phyloP scores from a whole-genome alignment of 2,797 vertebrate genomes.

The Hydrophis major region DNA sequence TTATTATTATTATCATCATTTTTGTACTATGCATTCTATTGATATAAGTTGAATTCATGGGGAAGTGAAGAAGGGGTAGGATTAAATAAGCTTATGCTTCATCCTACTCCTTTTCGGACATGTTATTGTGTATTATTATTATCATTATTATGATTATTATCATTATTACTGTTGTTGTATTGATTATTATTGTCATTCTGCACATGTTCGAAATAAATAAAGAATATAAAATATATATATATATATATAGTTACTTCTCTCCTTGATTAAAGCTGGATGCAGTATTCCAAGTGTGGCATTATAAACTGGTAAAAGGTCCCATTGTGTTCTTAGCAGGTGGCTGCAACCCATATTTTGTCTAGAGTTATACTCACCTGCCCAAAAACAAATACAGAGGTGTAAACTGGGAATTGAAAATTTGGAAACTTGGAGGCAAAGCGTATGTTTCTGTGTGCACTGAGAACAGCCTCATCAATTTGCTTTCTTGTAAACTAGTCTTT shows the following conservation, averaged over 20 bases:
- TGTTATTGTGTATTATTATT: no score
- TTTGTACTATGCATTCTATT: no score
- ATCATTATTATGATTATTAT: no score
- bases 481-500: not conserved
- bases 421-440: not conserved
- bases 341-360: not conserved
- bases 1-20: no score
- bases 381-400: not conserved
- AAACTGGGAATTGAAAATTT: not conserved
- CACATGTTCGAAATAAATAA: no score
- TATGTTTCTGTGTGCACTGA: not conserved
- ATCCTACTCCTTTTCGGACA: no score
- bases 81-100: no score
- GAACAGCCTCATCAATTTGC: not conserved
- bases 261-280: not conserved
- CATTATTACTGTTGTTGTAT: no score
- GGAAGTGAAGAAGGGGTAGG: no score
- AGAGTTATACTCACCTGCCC: not conserved
- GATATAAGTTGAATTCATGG: no score
- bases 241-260: not conserved
- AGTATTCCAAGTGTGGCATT: not conserved
- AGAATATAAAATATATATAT: no score
- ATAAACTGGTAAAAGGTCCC: not conserved
- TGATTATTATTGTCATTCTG: no score
- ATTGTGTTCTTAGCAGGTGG: not conserved